These are phyloP conservation scores for Himalopsyche kuldschensis DNA, from an alignment of 2,888 invertebrate genomes.

Conservation along the genomic window DNA sequence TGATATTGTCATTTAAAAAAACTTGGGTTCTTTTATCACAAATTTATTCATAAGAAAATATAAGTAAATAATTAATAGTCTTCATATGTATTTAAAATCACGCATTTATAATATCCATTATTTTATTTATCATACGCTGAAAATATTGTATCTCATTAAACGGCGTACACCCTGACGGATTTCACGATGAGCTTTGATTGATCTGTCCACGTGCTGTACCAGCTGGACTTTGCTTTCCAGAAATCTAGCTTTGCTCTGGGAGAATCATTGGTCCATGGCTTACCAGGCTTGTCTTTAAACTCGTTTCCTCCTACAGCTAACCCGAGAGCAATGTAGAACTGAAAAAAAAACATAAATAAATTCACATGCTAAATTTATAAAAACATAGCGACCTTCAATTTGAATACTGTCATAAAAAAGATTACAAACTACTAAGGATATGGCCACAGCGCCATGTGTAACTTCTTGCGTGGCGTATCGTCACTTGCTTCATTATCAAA, in stretches of 20 bases:
- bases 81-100: too few species aligned
- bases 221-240: slow-evolving; percentile 62
- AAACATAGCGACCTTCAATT: too few species aligned
- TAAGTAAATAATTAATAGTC: too few species aligned
- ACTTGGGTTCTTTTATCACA: too few species aligned
- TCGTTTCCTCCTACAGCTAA: slow-evolving; percentile 77
- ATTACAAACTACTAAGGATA: background rate
- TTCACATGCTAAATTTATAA: background rate
- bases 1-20: too few species aligned
- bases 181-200: slow-evolving; percentile 65
- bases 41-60: too few species aligned
- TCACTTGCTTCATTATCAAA: too few species aligned
- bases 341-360: background rate
- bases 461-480: too few species aligned
- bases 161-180: slow-evolving; percentile 66
- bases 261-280: slow-evolving; percentile 75
- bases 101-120: too few species aligned
- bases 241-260: slow-evolving; percentile 69
- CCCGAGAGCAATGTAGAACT: slow-evolving; percentile 78
- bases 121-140: too few species aligned
- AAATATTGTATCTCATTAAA: slow-evolving; percentile 45
- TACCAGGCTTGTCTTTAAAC: slow-evolving; percentile 65
- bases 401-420: too few species aligned
- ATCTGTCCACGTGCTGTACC: slow-evolving; percentile 68
- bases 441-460: too few species aligned